Conservation (phyloP, 2,888 invertebrate species). For the Uloborus plumipes region DNA sequence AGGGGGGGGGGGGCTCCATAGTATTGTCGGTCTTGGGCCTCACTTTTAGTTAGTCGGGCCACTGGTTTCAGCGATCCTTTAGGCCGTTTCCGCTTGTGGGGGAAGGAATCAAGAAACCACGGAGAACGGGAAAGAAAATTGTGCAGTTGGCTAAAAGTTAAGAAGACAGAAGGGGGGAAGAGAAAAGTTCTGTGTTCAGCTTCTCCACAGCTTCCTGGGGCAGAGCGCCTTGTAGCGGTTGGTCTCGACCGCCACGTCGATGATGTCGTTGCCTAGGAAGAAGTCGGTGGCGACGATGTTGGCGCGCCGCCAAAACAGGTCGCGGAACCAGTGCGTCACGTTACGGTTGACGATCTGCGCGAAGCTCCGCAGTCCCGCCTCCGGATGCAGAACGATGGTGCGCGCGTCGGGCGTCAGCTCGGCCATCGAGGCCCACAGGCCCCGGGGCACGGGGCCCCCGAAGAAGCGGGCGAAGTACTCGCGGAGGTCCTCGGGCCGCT, state of each 20-base stretch:
- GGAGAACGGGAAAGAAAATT: no score
- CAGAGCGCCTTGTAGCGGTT: conserved; percentile 68
- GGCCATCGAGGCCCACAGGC: conserved; percentile 79
- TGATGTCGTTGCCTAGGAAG: conserved; percentile 74
- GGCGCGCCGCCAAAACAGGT: conserved; percentile 73
- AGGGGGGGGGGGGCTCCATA: no score
- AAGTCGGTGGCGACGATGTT: conserved; percentile 75
- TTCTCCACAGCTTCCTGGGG: conserved; percentile 8
- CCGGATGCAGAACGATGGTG: conserved; percentile 76
- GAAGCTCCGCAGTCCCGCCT: conserved; percentile 77
- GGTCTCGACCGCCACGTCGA: conserved; percentile 73
- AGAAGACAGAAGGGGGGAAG: no score
- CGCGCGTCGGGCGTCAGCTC: conserved; percentile 80
- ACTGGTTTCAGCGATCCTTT: no score
- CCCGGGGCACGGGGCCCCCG: conserved; percentile 27
- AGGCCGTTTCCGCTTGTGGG: no score
- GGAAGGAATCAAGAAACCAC: no score
- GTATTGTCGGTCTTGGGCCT: no score
- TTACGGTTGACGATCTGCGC: conserved; percentile 80
- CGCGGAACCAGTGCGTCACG: conserved; percentile 78
- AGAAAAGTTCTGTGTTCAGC: no score
- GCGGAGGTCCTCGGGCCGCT: conserved; percentile 75
- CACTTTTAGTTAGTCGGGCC: no score
- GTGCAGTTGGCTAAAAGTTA: no score
- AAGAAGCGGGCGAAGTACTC: conserved; percentile 72